Base-by-base conservation (phyloP, 2,113 vertebrate genomes). In the Micromys minutus region DNA sequence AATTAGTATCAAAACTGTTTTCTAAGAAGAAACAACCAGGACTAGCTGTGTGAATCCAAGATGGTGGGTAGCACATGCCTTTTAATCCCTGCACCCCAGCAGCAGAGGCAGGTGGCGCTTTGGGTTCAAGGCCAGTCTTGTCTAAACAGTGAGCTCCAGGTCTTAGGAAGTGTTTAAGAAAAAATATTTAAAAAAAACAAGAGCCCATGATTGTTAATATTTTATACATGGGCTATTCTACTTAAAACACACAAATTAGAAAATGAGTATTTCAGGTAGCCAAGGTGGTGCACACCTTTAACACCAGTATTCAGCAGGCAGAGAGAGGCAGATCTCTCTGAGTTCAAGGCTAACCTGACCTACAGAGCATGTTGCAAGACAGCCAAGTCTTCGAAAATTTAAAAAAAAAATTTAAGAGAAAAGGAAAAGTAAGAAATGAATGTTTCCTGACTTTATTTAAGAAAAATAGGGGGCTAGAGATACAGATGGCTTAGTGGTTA, bases 1-100 rank as follows among this genome's bases (percentile, higher is more conserved):
- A 94, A 92, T 47, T 50, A 95, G 7, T 87, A 84, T 77, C 24
- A 93, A 89, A 91, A 91, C 36, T 39, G 81, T 5, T 59, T 72
- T 65, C 29, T 50, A 0, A 0, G 42, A 67, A 13, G 76, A 90
- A 80, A 65, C 65, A 47, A 16, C 63, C 39, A 75, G 72, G 9
- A 52, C 75, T 17, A 89, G 84, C 13, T 76, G 1, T 52, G 67
- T 63, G 16, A 94, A 88, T 5, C 29, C 9, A 65, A 45, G 29
- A 42, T 45, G 55, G 26, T 39, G n/a, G 39, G 26, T 59, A 26
- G 57, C 31, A 8, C 59, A 65, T 16, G 22, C 7, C 57, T 45
- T 63, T 84, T 5, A n/a, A 10, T 84, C 57, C 80, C 80, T 31
- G 29, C 42, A 69, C 26, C 21, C 21, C 1, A 13, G 5, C 29